These are phyloP conservation scores for Rhamphomyia laevipes DNA, from an alignment of 2,888 invertebrate genomes.

Conservation along the genomic window DNA sequence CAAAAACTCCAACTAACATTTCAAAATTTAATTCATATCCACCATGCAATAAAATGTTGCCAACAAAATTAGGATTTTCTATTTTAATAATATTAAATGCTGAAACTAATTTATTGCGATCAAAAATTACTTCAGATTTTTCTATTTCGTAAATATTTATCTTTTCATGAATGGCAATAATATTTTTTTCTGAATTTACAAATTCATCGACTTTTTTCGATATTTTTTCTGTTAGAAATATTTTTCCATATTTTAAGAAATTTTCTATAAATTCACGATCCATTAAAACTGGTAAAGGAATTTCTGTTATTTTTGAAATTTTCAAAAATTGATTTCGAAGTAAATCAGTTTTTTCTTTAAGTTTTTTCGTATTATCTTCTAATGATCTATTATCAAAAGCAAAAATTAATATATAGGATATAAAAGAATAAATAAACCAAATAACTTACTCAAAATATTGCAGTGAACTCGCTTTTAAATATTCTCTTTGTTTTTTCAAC, in stretches of 20 bases:
- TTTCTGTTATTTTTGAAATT: conserved; percentile 17
- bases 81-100: conserved; percentile 19
- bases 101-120: conserved; percentile 21
- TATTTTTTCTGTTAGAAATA: conserved; percentile 16
- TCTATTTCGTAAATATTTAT: conserved; percentile 27
- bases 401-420: background rate
- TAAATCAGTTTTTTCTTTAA: conserved; percentile 17
- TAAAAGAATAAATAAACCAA: too few relatives aligned
- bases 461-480: conserved; percentile 27
- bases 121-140: conserved; percentile 21
- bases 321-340: conserved; percentile 15
- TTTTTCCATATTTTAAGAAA: conserved; percentile 18
- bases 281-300: conserved; percentile 13
- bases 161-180: conserved; percentile 20
- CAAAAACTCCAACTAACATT: conserved; percentile 2
- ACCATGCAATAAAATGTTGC: background rate
- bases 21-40: conserved; percentile 12
- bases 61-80: conserved; percentile 10
- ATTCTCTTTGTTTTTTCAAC: conserved; percentile 20
- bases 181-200: conserved; percentile 18
- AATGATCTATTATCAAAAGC: conserved; percentile 1
- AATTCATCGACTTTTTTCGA: conserved; percentile 11
- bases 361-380: conserved; percentile 16
- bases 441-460: conserved; percentile 23
- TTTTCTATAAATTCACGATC: conserved; percentile 18